Percentiles rank a stretch among this genome's conserved stretches.
These are phyloP conservation scores for Orycteropus afer DNA, from an alignment of 2,113 vertebrate species.

Conservation along the genomic window DNA sequence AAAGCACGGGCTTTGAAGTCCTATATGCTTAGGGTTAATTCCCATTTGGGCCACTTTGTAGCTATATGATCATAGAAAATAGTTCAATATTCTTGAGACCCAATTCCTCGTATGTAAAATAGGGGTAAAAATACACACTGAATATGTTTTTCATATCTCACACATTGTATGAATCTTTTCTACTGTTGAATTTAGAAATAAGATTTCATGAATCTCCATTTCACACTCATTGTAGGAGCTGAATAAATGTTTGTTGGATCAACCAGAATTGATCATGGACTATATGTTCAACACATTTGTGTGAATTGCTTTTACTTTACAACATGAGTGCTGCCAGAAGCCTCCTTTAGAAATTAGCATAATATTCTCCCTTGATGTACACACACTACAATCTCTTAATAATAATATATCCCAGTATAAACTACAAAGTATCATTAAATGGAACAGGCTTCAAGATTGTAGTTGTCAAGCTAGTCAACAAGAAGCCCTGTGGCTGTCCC, in stretches of 20 bases:
- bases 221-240: not conserved
- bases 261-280: not conserved
- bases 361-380: not conserved
- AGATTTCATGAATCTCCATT: conserved; percentile 13
- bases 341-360: conserved; percentile 34
- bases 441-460: conserved; percentile 15
- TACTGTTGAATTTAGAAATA: not conserved
- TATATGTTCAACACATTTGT: not conserved
- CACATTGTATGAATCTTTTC: not conserved
- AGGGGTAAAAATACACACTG: not conserved
- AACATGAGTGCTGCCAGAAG: not conserved
- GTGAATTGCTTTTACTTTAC: not conserved
- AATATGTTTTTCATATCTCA: not conserved
- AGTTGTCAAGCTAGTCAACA: not conserved
- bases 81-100: not conserved
- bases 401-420: not conserved
- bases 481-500: not conserved
- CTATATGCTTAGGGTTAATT: not conserved
- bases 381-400: not conserved
- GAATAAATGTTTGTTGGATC: conserved; percentile 41
- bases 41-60: not conserved
- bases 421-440: not conserved
- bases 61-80: not conserved
- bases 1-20: not conserved
- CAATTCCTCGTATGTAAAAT: not conserved